These are phyloP conservation scores for Eupithecia insigniata DNA, from an alignment of 2,888 invertebrate species.

Conservation along the genomic window DNA sequence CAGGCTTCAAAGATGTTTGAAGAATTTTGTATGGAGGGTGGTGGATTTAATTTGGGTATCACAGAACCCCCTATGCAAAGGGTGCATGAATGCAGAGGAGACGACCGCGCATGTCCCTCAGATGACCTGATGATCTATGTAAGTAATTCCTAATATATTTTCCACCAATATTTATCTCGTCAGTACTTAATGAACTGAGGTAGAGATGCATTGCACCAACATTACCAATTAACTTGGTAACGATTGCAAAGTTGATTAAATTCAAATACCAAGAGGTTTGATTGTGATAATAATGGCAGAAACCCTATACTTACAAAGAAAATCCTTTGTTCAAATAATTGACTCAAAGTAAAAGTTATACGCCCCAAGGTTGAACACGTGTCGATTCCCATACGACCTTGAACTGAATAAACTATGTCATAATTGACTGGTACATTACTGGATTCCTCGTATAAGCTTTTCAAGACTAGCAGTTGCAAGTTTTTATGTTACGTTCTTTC, in stretches of 20 bases:
- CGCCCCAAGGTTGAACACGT: constrained; percentile 28
- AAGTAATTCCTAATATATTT: too few species aligned
- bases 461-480: not conserved
- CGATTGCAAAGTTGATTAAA: not conserved
- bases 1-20: too few species aligned
- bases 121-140: too few species aligned
- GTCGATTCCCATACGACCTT: constrained; percentile 30
- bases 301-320: constrained; percentile 9
- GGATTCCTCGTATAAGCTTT: constrained; percentile 3
- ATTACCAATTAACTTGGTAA: not conserved
- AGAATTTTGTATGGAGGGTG: too few species aligned
- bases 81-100: too few species aligned
- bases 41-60: too few species aligned
- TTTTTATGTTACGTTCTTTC: not conserved
- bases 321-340: constrained; percentile 28
- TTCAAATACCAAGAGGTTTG: not conserved
- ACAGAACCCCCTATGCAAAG: too few species aligned
- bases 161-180: too few species aligned
- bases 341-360: constrained; percentile 30
- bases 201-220: too few species aligned
- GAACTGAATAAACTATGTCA: constrained; percentile 18
- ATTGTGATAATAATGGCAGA: not conserved
- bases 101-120: too few species aligned
- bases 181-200: not conserved
- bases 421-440: constrained; percentile 17